Conservation (phyloP, 2,797 vertebrate species). For the Heliangelus exortis region DNA sequence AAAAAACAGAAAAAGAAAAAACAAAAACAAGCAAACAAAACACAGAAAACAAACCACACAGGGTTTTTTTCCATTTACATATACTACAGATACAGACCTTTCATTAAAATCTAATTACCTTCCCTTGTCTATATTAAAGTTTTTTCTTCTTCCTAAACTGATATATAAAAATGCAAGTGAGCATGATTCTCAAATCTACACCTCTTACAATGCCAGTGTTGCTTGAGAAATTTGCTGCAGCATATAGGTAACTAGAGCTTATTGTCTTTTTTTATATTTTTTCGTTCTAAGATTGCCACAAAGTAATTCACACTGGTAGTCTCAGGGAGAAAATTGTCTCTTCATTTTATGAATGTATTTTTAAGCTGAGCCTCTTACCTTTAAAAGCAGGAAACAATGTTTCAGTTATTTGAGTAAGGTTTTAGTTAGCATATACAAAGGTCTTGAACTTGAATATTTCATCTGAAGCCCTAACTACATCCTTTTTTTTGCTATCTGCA, state of each 20-base stretch:
- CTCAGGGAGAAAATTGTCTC: slow-evolving; percentile 72
- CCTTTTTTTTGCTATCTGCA: slow-evolving; percentile 60
- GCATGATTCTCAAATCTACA: slow-evolving; percentile 29
- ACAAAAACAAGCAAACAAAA: not conserved
- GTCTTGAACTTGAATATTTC: slow-evolving; percentile 58
- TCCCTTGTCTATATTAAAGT: not conserved
- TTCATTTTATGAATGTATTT: slow-evolving; percentile 78
- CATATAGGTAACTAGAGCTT: slow-evolving; percentile 38
- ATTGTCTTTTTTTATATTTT: slow-evolving; percentile 51
- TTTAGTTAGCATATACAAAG: slow-evolving; percentile 57
- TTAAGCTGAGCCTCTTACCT: slow-evolving; percentile 63
- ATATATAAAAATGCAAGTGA: slow-evolving; percentile 1
- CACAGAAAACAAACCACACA: not conserved
- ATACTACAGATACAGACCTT: not conserved
- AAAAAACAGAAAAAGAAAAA: not conserved
- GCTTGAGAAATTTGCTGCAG: slow-evolving; percentile 19
- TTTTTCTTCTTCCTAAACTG: slow-evolving; percentile 34
- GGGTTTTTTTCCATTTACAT: not conserved
- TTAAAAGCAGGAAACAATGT: slow-evolving; percentile 43
- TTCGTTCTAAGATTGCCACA: slow-evolving; percentile 73
- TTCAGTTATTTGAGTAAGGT: slow-evolving; percentile 59
- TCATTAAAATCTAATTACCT: slow-evolving; percentile 1
- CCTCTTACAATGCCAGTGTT: slow-evolving; percentile 17
- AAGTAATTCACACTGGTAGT: slow-evolving; percentile 68
- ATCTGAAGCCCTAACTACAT: slow-evolving; percentile 50